Evolutionary conservation across 2,113 vertebrate genomes (phyloP), one percentile per base, ranked within the genome.

Genomic region (Mystacornis crossleyi): DNA sequence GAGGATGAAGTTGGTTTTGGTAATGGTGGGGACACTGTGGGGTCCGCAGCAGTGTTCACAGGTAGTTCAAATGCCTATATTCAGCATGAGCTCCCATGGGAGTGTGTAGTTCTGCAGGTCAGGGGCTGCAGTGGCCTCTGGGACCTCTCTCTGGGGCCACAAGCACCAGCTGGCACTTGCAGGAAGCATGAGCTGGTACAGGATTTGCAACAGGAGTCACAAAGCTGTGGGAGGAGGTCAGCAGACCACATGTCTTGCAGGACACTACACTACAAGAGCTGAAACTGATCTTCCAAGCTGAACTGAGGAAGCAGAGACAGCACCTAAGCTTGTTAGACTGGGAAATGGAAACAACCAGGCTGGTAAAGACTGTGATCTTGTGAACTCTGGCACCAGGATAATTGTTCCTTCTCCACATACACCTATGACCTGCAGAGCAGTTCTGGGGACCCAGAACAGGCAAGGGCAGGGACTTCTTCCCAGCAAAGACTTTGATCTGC

Each of bases 161-260:
- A 73, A 16, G 3, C 21, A 54, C 8, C 18, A 19, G 7, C 28
- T 9, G 28, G 31, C 6, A 4, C 14, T n/a, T 54, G 42, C 21
- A 83, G 47, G 36, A 43, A 21, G 6, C 0, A 1, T 8, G 10
- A 12, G 28, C 8, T 38, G 10, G 4, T 18, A 18, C 4, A 19
- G 14, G 6, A 9, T 12, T 26, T 70, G n/a, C 24, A 86, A 26
- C 9, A 34, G 5, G 18, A 57, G 4, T 25, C 33, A 34, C 15
- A 7, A 31, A 62, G 20, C 9, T 34, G 9, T 48, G 16, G 16
- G 15, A 85, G 14, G 12, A 69, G 12, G 10, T 62, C 40, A 42
- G 34, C 2, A 2, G 18, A 38, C 38, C 23, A 18, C 2, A 10
- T 4, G 6, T 40, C 20, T 74, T 45, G 28, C 36, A 78, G 60